Conservation (phyloP, 2,797 vertebrate genomes). For the Austrolebias charrua region DNA sequence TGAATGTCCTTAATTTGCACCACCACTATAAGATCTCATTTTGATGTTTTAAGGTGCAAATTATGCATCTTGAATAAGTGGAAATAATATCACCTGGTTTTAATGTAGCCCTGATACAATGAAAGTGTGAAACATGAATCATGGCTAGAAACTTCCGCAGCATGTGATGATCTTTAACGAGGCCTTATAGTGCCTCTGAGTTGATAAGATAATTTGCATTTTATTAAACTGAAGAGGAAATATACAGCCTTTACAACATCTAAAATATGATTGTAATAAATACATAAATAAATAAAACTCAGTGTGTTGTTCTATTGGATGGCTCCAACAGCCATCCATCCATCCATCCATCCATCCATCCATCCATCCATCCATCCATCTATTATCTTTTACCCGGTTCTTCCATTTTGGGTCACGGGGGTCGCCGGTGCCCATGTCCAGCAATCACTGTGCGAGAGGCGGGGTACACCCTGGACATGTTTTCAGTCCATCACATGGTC, state of each 20-base stretch:
- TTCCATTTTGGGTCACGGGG: too few species aligned
- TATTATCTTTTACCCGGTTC: too few species aligned
- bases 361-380: too few species aligned
- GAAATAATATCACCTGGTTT: background rate
- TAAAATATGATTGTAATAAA: background rate
- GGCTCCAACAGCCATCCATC: too few species aligned
- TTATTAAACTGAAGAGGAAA: background rate
- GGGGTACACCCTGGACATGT: too few species aligned
- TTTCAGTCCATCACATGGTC: too few species aligned
- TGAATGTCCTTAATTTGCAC: slow-evolving; percentile 3
- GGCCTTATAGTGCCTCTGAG: background rate
- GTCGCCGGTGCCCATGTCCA: too few species aligned
- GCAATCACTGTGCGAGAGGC: too few species aligned
- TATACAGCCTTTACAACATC: background rate
- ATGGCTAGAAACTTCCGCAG: background rate
- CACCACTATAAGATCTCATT: background rate
- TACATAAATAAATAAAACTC: too few species aligned
- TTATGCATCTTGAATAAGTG: background rate
- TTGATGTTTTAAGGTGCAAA: background rate
- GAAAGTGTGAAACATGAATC: background rate
- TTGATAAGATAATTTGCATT: background rate
- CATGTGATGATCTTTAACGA: background rate
- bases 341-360: too few species aligned
- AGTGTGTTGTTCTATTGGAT: background rate
- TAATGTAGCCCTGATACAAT: background rate